A percentile compares a stretch with the other conserved stretches of the same genome.
Evolutionary conservation across 2,888 invertebrate species (phyloP).

Genomic region (Argyresthia albistria): DNA sequence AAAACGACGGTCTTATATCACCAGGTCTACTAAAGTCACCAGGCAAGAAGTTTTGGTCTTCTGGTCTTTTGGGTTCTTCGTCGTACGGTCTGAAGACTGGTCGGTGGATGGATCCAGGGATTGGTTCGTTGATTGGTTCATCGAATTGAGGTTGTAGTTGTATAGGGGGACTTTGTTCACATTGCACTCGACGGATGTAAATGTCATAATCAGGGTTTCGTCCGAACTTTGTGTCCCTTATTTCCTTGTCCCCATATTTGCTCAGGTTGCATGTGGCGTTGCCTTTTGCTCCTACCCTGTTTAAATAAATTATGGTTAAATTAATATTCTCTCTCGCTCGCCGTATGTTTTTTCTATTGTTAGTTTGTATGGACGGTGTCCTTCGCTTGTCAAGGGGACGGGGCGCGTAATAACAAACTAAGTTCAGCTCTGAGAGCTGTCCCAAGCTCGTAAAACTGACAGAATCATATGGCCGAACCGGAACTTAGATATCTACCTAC

Average conservation of each 20-base stretch:
- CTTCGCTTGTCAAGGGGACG: too few species aligned
- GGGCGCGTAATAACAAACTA: too few species aligned
- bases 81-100: constrained; percentile 48
- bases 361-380: too few species aligned
- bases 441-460: too few species aligned
- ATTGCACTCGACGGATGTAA: constrained; percentile 46
- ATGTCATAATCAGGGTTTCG: constrained; percentile 58
- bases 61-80: constrained; percentile 41
- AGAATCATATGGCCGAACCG: too few species aligned
- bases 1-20: constrained; percentile 24
- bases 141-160: constrained; percentile 27
- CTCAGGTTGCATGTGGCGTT: constrained; percentile 59
- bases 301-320: constrained; percentile 12
- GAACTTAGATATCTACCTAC: too few species aligned
- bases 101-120: constrained; percentile 32
- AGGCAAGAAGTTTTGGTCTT: constrained; percentile 16
- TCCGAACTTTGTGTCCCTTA: constrained; percentile 36
- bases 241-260: constrained; percentile 38
- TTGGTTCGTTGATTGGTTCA: constrained; percentile 40
- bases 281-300: constrained; percentile 61
- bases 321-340: too few species aligned
- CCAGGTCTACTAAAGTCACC: constrained; percentile 27
- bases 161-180: constrained; percentile 49
- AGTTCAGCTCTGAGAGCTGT: too few species aligned
- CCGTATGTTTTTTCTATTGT: too few species aligned